Conservation (phyloP, 2,113 vertebrate genomes). For the Elachura formosa region DNA sequence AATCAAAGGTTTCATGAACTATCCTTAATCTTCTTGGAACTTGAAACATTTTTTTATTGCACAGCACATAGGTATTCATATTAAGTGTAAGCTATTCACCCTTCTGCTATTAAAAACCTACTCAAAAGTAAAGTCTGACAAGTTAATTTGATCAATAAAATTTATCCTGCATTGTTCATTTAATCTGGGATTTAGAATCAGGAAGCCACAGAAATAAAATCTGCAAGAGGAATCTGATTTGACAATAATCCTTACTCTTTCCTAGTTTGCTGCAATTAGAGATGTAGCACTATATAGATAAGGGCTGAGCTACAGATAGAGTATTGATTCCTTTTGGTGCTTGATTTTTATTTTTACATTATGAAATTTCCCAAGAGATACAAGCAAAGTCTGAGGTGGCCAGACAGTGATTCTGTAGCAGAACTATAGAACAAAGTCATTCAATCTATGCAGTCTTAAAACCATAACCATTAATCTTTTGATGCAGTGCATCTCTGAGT, state of each 20-base stretch:
- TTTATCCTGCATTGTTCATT: neutral
- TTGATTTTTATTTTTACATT: slow-evolving; percentile 23
- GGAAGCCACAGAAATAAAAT: neutral
- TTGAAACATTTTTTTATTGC: neutral
- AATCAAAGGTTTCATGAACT: neutral
- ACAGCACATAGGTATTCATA: neutral
- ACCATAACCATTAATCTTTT: slow-evolving; percentile 52
- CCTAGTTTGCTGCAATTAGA: neutral
- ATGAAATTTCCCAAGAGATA: slow-evolving; percentile 24
- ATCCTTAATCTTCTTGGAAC: neutral
- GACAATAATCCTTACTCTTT: slow-evolving; percentile 3
- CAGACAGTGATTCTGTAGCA: slow-evolving; percentile 23
- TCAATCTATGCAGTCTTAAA: slow-evolving; percentile 36
- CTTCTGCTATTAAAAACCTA: neutral
- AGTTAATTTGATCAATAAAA: neutral
- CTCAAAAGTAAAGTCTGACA: neutral
- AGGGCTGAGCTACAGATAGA: neutral
- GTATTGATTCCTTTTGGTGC: slow-evolving; percentile 14
- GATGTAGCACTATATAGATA: neutral
- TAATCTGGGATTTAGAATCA: neutral
- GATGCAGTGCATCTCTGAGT: slow-evolving; percentile 1
- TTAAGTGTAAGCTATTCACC: neutral
- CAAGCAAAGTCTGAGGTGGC: neutral
- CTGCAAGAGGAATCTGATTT: neutral
- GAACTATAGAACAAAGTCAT: slow-evolving; percentile 23